These are phyloP conservation scores for Spatulosminthurus flaviceps DNA, from an alignment of 2,888 invertebrate genomes.

Conservation along the genomic window DNA sequence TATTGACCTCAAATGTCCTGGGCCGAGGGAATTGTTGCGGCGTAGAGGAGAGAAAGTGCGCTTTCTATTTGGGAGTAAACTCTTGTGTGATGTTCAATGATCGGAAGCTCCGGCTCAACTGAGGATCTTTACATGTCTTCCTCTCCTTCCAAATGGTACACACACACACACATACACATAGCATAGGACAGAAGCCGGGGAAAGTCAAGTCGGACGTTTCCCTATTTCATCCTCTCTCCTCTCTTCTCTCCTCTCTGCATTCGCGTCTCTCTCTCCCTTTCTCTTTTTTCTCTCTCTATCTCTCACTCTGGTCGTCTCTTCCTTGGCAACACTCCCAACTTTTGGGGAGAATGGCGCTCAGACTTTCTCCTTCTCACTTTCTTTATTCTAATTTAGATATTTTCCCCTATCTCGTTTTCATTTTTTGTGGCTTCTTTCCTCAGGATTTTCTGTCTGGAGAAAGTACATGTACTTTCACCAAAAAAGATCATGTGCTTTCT, in stretches of 20 bases:
- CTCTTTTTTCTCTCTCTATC: slow-evolving; percentile 20
- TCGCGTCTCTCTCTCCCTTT: slow-evolving; percentile 11
- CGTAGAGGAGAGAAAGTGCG: background rate
- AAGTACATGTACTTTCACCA: no score
- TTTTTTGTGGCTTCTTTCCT: no score
- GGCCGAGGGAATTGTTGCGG: background rate
- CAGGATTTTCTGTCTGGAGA: no score
- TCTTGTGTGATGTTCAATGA: background rate
- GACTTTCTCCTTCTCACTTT: background rate
- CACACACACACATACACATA: background rate
- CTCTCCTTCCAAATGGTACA: background rate
- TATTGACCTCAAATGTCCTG: background rate
- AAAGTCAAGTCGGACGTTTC: slow-evolving; percentile 18
- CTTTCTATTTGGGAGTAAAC: no score
- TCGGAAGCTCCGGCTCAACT: slow-evolving; percentile 33
- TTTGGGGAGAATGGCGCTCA: no score
- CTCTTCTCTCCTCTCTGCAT: background rate
- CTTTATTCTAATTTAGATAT: background rate
- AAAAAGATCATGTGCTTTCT: no score
- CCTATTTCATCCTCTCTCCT: background rate
- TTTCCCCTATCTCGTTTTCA: background rate
- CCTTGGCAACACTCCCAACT: background rate
- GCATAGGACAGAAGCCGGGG: slow-evolving; percentile 5
- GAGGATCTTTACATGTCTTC: background rate
- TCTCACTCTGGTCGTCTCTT: background rate